phyloP scores from a whole-genome alignment of 2,888 invertebrate genomes.

The Pterobdella sp. region DNA sequence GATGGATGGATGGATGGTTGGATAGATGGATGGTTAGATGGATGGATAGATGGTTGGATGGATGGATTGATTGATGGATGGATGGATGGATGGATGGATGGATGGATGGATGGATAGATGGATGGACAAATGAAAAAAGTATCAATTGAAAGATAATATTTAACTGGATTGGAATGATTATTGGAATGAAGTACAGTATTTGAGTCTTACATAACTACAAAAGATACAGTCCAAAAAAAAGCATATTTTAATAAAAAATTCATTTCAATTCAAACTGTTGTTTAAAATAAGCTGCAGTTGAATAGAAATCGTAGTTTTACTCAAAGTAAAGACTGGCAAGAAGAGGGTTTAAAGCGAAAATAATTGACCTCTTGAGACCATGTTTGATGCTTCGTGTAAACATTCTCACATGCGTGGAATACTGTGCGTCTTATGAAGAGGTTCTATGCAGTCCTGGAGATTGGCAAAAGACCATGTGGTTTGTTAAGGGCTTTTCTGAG shows the following conservation, averaged over 20 bases:
- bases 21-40: conserved; percentile 3
- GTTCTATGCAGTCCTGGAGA: not conserved
- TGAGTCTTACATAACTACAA: not conserved
- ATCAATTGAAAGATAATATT: not conserved
- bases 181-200: not conserved
- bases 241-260: no score
- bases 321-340: no score
- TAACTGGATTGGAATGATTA: not conserved
- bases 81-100: conserved; percentile 4
- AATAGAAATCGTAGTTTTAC: no score
- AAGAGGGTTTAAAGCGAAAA: conserved; percentile 8
- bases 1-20: conserved; percentile 4
- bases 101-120: not conserved
- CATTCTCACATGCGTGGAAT: not conserved
- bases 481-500: not conserved
- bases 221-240: no score
- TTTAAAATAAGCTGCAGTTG: no score
- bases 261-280: no score
- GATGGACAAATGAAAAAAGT: not conserved
- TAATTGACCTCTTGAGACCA: conserved; percentile 9
- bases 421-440: no score
- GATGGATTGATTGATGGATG: not conserved
- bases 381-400: conserved; percentile 4
- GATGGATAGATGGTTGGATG: conserved; percentile 10
- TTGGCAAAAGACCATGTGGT: not conserved